Evolutionary conservation across 1,140 invertebrate species (phyloP), one percentile per base, ranked within the genome.

Genomic region (Drosophila pseudoobscura): DNA sequence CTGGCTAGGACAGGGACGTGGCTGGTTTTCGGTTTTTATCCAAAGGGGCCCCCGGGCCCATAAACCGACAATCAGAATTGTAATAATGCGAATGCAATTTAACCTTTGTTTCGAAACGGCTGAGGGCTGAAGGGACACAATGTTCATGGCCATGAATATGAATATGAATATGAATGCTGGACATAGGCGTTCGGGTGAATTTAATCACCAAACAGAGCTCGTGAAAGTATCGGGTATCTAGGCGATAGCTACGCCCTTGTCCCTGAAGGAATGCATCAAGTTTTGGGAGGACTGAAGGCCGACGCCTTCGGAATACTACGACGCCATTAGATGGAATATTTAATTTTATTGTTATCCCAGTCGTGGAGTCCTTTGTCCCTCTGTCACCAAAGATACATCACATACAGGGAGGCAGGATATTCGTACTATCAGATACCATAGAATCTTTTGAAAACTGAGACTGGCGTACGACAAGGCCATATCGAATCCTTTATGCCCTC

Each of bases 281-380:
- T 20, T 47, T 15, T 11, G 17, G 17, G 35, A 13, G 15, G 45
- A 20, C 3, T 8, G 11, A 2, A 31, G 15, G 20, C 31, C 45
- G 51, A 64, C 63, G 73, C 82, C 78, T 82, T 78, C 75, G 82
- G 77, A 56, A 72, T 85, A 60, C 73, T 60, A 73, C 82, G 70
- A 52, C 50, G 71, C 83, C 83, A 87, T 87, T 87, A 88, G 88
- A 83, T 87, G 73, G 83, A 88, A 87, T 87, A 87, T 88, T 83
- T 87, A 88, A 87, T 87, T 87, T 87, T 88, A 87, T 87, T 88
- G 83, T 87, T 75, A 59, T 52, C 60, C 69, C 57, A 13, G 35
- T 39, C 35, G 11, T 13, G 35, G 56, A 53, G 49, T 49, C 53
- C 47, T 46, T 49, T 61, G 66, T 20, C 54, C 74, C 79, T 69